Evolutionary conservation across 2,113 vertebrate species (phyloP).

Genomic region (Otus sunia): DNA sequence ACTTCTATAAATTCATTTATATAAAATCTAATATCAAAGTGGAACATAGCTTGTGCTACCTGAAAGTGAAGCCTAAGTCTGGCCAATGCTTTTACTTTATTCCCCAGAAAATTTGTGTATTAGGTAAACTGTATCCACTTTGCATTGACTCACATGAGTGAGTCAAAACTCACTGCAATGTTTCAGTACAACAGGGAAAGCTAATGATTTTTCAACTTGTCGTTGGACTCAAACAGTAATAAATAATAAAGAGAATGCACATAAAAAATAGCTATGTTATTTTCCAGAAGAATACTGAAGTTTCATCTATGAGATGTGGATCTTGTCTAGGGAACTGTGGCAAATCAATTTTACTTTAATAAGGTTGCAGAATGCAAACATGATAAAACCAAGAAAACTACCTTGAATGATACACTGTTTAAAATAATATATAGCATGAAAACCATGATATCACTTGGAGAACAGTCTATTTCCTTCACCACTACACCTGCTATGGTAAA

Average conservation of each 20-base stretch:
- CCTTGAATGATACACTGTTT: neutral
- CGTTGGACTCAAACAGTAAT: neutral
- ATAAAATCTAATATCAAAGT: neutral
- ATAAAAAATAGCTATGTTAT: neutral
- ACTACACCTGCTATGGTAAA: neutral
- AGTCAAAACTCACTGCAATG: neutral
- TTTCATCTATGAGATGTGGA: neutral
- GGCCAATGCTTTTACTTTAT: neutral
- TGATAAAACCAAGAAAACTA: neutral
- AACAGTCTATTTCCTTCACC: neutral
- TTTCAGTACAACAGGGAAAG: neutral
- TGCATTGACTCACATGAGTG: neutral
- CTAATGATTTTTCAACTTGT: neutral
- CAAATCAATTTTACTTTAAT: neutral
- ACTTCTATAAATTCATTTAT: neutral
- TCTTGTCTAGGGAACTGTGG: neutral
- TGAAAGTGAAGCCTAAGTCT: neutral
- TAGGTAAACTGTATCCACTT: neutral
- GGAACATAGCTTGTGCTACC: neutral
- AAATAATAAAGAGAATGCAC: neutral
- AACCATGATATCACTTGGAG: neutral
- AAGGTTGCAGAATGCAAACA: neutral
- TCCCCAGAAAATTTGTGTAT: neutral
- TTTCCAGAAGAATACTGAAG: neutral
- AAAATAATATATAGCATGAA: neutral